Percentiles rank a stretch among this genome's conserved stretches.
Evolutionary conservation across 2,888 invertebrate genomes (phyloP).

Genomic region (Ectropis crepuscularia): DNA sequence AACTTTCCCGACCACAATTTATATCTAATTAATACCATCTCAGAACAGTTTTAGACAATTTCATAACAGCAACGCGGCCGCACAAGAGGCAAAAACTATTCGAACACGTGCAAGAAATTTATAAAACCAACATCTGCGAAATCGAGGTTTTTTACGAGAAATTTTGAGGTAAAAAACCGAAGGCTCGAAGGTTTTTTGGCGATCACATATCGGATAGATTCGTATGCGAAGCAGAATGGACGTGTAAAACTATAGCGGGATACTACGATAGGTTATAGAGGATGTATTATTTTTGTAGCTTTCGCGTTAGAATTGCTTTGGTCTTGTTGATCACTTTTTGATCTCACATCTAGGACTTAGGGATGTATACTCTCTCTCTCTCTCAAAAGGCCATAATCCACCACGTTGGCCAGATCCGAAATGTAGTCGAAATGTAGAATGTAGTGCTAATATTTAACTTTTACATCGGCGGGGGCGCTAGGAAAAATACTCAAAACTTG

Average conservation of each 20-base stretch:
- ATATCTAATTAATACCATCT: conserved; percentile 62
- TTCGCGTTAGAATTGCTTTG: no score
- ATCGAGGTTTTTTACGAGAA: conserved; percentile 72
- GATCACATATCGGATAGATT: conserved; percentile 74
- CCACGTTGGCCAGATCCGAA: no score
- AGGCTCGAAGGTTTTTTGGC: conserved; percentile 68
- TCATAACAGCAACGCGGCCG: conserved; percentile 62
- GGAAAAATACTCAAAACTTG: no score
- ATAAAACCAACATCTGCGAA: conserved; percentile 83
- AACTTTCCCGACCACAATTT: conserved; percentile 52
- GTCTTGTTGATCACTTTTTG: no score
- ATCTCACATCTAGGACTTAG: no score
- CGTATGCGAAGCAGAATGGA: conserved; percentile 54
- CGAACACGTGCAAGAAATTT: conserved; percentile 81
- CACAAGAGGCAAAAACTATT: conserved; percentile 56
- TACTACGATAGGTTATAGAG: conserved; percentile 26
- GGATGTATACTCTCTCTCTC: no score
- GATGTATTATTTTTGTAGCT: conserved; percentile 10
- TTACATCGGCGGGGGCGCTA: no score
- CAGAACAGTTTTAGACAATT: conserved; percentile 60
- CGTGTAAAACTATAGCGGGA: conserved; percentile 32
- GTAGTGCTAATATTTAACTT: no score
- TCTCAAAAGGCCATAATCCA: no score
- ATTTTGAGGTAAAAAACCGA: conserved; percentile 71
- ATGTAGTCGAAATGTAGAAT: no score